Evolutionary conservation across 1,140 invertebrate species (phyloP), one percentile per base, ranked within the genome.

Genomic region (Trichogramma pretiosum): DNA sequence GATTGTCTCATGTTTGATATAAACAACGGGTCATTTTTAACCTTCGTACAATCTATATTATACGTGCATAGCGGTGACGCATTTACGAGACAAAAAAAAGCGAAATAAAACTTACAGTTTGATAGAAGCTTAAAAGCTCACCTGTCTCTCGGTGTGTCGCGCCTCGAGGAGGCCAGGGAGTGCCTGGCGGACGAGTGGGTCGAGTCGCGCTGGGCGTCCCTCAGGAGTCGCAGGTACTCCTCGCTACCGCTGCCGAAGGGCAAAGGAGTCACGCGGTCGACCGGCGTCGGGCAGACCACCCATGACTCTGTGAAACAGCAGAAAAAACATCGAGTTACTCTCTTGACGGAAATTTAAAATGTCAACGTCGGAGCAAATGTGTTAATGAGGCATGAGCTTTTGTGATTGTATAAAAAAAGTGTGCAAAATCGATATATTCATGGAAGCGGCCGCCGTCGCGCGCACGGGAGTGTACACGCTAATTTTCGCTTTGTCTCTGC

Each of bases 181-280:
- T 87, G 85, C 44, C 84, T 76, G 8, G 85, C 84, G 11, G 87
- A 91, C 3, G 86, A 89, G 59, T 86, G 83, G 52, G 87, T 85
- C 48, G 85, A 89, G 71, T 92, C 89, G 14, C 85, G 70, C 73
- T 92, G 88, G 0, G 89, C 89, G 70, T 93, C 89, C 41, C 82
- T 74, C 44, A 93, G 73, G 52, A 92, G 76, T 47, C 87, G 75
- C 53, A 92, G 73, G 65, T 91, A 92, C 60, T 92, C 89, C 58
- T 86, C 83, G 17, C 73, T 67, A 13, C 65, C 68, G 39, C 73
- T 75, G 48, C 72, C 65, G 44, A 80, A 80, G 4, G 77, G 75
- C 38, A 83, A 62, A n/a, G 81, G 80, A 7, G 83, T 83, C 46
- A 82, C 74, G 54, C 82, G 77, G 40, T 81, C 83, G 8, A 80